Conservation (phyloP, 2,113 vertebrate genomes). For the Myocastor coypus region DNA sequence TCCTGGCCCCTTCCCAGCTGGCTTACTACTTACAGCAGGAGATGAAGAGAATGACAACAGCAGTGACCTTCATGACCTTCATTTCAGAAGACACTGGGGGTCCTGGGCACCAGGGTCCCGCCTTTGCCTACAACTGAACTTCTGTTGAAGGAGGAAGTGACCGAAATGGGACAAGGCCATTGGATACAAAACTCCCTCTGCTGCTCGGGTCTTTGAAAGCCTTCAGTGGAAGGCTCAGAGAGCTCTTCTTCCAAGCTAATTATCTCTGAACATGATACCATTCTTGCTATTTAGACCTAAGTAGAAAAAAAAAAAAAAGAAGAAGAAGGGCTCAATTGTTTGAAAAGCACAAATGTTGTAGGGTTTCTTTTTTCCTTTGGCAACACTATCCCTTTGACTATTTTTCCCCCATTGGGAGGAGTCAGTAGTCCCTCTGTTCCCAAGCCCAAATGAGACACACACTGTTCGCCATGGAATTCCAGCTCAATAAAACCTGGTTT, state of each 20-base stretch:
- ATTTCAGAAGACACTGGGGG: background rate
- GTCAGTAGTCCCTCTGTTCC: background rate
- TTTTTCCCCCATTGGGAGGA: background rate
- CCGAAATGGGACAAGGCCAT: background rate
- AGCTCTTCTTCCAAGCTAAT: background rate
- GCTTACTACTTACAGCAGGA: slow-evolving; percentile 53
- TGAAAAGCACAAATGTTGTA: background rate
- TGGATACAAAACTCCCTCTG: background rate
- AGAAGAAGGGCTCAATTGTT: background rate
- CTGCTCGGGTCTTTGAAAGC: background rate
- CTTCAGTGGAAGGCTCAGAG: background rate
- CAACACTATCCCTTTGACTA: background rate
- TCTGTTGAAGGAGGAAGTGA: background rate
- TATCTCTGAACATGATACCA: background rate
- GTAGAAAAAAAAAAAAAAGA: background rate
- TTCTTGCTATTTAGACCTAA: background rate
- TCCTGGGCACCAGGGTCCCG: rapidly evolving
- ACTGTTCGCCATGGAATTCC: background rate
- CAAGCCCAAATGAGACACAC: background rate
- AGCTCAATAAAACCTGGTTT: no score
- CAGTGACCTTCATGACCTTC: slow-evolving; percentile 62
- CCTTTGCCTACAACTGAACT: background rate
- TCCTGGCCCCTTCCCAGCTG: background rate
- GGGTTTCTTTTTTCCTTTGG: background rate
- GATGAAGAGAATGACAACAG: background rate